A percentile compares a stretch with the other conserved stretches of the same genome.
Conservation (phyloP, 2,888 invertebrate species). For the Andrena bicolor region DNA sequence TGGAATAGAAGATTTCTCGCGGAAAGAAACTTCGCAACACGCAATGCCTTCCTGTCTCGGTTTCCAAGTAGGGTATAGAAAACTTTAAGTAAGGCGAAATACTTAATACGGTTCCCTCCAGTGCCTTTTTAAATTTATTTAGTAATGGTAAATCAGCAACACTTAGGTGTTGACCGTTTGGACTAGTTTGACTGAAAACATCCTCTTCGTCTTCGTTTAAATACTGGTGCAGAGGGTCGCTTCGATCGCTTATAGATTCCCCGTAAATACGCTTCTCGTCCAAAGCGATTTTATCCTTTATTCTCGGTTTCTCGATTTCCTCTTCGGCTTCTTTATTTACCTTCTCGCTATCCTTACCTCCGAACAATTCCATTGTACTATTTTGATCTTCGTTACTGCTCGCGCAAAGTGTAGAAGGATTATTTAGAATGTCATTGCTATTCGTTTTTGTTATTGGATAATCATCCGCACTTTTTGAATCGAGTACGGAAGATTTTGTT, state of each 20-base stretch:
- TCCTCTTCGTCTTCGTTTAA: conserved; percentile 85
- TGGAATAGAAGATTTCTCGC: conserved; percentile 90
- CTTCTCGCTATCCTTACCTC: conserved; percentile 40
- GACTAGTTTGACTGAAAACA: conserved; percentile 79
- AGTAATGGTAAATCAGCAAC: conserved; percentile 88
- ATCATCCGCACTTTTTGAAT: conserved; percentile 42
- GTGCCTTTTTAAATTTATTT: conserved; percentile 90
- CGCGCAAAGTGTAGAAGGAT: conserved; percentile 31
- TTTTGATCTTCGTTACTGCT: conserved; percentile 53
- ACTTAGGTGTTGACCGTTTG: conserved; percentile 84
- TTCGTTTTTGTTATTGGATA: not conserved
- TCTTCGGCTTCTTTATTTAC: conserved; percentile 48
- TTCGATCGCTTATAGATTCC: conserved; percentile 90
- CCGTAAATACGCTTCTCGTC: conserved; percentile 84
- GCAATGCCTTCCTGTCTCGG: conserved; percentile 92
- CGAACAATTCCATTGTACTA: conserved; percentile 68
- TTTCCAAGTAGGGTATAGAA: conserved; percentile 94
- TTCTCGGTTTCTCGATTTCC: conserved; percentile 57
- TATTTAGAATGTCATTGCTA: conserved; percentile 30
- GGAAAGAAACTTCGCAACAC: conserved; percentile 90
- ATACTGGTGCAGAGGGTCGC: conserved; percentile 91
- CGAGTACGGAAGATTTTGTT: conserved; percentile 54
- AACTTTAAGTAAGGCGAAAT: conserved; percentile 95
- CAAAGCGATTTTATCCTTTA: conserved; percentile 69
- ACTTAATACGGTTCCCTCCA: conserved; percentile 91